Base-by-base conservation (phyloP, 2,797 vertebrate species). In the Danio jaintianensis region DNA sequence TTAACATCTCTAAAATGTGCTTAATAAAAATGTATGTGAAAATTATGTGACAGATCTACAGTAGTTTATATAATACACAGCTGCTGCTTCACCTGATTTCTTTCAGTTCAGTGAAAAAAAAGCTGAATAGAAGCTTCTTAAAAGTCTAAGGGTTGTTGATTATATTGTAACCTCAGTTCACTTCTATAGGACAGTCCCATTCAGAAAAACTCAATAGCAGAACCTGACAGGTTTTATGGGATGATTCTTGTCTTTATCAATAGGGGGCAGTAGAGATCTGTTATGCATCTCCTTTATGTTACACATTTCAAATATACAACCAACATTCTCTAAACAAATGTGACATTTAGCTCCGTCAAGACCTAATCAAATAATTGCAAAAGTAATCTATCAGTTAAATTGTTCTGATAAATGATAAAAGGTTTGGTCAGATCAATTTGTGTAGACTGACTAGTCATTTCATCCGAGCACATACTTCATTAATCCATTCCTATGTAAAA, bases 261-360 rank as follows among this genome's bases (percentile, higher is more conserved):
- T 18, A 63, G 84, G 84, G 83, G 90, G 89, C 89, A 89, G 88
- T 78, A 88, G 85, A 10, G 42, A 59, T 74, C 85, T 85, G 20
- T 12, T 47, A 40, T 42, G 9, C n/a, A 42, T 18, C 22, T 75
- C 11, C 45, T 62, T 62, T 38, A 45, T 58, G 53, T 45, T 22
- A 29, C 10, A 47, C 43, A 61, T 20, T 36, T 59, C 20, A 22
- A 22, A 72, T 56, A 9, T 58, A 15, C 18, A 45, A 45, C 18
- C 5, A 43, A 7, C 4, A 45, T 9, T 56, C 53, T 29, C 15
- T 40, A 58, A 45, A 29, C 40, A 58, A 72, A 62, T n/a, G 6
- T 40, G 4, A 75, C 47, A 29, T 53, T 45, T 48, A 18, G 36
- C 38, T 4, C 29, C 50, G 15, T 43, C 29, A 2, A 40, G 58